These are phyloP conservation scores for Sminthurides bifidus DNA, from an alignment of 1,140 invertebrate species.

Conservation along the genomic window DNA sequence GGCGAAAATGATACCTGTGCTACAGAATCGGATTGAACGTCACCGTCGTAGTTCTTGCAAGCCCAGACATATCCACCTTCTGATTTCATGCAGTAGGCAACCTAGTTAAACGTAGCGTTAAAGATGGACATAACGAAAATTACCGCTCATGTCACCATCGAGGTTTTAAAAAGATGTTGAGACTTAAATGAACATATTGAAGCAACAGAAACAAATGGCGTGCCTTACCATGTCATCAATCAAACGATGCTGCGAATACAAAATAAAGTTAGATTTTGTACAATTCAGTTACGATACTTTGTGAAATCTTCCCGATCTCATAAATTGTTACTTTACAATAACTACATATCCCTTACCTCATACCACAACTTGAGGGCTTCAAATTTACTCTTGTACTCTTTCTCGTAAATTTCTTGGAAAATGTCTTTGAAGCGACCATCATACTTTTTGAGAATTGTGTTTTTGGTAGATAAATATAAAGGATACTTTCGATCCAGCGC, in stretches of 20 bases:
- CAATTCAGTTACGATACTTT: neutral
- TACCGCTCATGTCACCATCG: too few relatives aligned
- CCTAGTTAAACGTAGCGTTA: too few relatives aligned
- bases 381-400: constrained; percentile 71
- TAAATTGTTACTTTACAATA: neutral
- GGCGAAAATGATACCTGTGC: constrained; percentile 75
- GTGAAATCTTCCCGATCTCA: neutral
- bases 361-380: constrained; percentile 87
- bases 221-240: constrained; percentile 86
- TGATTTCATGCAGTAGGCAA: constrained; percentile 95
- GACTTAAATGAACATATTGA: too few relatives aligned
- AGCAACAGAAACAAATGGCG: too few relatives aligned
- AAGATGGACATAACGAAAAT: too few relatives aligned
- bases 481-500: constrained; percentile 75
- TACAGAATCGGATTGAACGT: constrained; percentile 95
- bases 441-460: constrained; percentile 97
- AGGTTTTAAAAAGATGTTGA: too few relatives aligned
- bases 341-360: constrained; percentile 44
- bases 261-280: neutral
- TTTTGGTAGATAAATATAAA: constrained; percentile 94
- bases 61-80: constrained; percentile 95
- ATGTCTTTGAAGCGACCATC: constrained; percentile 99
- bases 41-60: constrained; percentile 97
- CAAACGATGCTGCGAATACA: constrained; percentile 55
- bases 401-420: constrained; percentile 94